These are phyloP conservation scores for Lagorchestes hirsutus DNA, from an alignment of 2,797 vertebrate species.

Conservation along the genomic window DNA sequence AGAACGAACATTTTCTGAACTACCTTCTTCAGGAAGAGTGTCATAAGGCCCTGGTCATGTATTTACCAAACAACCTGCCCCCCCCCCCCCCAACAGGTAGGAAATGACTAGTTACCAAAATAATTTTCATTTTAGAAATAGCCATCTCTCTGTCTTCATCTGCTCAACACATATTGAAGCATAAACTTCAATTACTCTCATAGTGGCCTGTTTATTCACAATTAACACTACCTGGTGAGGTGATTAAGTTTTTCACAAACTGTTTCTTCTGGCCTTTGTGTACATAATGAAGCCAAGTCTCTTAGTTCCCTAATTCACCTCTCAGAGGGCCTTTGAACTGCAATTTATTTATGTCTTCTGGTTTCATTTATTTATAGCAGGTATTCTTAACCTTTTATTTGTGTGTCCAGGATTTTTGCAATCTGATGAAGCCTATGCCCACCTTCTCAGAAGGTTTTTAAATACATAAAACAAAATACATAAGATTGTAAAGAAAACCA, in stretches of 20 bases:
- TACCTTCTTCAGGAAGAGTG: neutral
- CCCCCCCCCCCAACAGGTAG: neutral
- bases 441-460: neutral
- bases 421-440: neutral
- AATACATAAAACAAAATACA: neutral
- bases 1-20: neutral
- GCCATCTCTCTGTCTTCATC: neutral
- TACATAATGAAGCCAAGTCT: neutral
- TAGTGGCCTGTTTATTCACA: neutral
- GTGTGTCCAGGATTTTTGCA: neutral
- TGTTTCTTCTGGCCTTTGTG: neutral
- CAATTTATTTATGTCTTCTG: neutral
- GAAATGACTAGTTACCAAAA: neutral
- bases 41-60: neutral
- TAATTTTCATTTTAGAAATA: neutral
- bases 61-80: neutral
- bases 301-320: neutral
- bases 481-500: neutral
- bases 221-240: neutral
- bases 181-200: neutral
- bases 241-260: neutral
- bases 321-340: neutral
- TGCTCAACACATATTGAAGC: neutral
- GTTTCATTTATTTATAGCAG: neutral
- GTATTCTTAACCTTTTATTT: neutral